Evolutionary conservation across 2,888 invertebrate species (phyloP).

Genomic region (Cosmopolites sordidus): DNA sequence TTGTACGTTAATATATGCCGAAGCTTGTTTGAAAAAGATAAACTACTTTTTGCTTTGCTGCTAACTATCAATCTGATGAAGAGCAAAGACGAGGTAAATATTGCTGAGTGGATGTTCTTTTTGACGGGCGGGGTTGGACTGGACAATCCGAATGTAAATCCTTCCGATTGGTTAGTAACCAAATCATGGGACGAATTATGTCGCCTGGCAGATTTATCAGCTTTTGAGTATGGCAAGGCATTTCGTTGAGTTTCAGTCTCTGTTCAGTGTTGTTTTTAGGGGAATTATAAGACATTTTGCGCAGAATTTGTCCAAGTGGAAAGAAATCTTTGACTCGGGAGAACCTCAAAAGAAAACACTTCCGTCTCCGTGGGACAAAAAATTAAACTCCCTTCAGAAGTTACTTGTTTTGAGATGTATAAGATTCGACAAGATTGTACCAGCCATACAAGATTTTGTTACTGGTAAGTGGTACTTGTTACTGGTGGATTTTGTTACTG

Average conservation of each 20-base stretch:
- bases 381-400: constrained; percentile 66
- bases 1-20: constrained; percentile 88
- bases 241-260: too few relatives aligned
- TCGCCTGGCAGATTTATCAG: constrained; percentile 54
- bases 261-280: constrained; percentile 34
- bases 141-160: constrained; percentile 69
- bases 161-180: constrained; percentile 64
- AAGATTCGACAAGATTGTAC: constrained; percentile 83
- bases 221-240: constrained; percentile 48
- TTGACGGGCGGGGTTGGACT: constrained; percentile 81
- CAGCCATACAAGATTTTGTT: constrained; percentile 59
- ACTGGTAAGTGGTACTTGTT: constrained; percentile 26
- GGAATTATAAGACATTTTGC: constrained; percentile 66
- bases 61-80: constrained; percentile 67
- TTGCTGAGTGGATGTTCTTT: constrained; percentile 77
- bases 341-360: constrained; percentile 68
- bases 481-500: too few relatives aligned
- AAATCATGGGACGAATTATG: constrained; percentile 78
- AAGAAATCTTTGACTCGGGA: constrained; percentile 65
- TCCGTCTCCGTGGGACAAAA: constrained; percentile 66
- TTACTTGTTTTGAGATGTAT: constrained; percentile 75
- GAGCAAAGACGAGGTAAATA: constrained; percentile 57
- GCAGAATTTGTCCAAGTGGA: constrained; percentile 61
- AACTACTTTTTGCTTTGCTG: constrained; percentile 80
- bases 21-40: constrained; percentile 93